These are phyloP conservation scores for Gymnoscopelus microlampas DNA, from an alignment of 2,797 vertebrate species.

Conservation along the genomic window DNA sequence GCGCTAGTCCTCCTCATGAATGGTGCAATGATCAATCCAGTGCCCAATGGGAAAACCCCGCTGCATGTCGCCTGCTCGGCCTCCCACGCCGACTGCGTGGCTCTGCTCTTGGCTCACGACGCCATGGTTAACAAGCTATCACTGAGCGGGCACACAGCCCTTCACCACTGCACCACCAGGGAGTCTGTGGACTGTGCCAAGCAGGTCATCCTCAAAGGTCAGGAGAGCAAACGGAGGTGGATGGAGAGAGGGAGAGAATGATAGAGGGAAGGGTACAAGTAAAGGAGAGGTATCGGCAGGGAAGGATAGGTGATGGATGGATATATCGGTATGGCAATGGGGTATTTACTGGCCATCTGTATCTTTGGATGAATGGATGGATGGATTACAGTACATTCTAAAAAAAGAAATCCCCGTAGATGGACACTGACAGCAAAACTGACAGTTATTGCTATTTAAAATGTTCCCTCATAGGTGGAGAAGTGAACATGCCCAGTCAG, in stretches of 20 bases:
- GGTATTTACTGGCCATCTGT: no score
- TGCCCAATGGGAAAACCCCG: constrained; percentile 94
- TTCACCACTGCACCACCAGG: constrained; percentile 89
- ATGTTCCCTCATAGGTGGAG: constrained; percentile 80
- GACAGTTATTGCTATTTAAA: neutral
- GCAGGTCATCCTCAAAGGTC: constrained; percentile 90
- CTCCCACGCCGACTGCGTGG: constrained; percentile 85
- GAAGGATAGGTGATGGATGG: neutral
- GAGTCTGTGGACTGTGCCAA: constrained; percentile 89
- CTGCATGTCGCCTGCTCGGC: constrained; percentile 92
- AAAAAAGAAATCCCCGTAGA: no score
- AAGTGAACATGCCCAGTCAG: constrained; percentile 84
- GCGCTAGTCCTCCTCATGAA: constrained; percentile 86
- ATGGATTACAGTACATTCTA: no score
- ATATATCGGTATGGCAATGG: neutral
- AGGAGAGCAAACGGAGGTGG: neutral
- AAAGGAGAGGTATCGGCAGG: no score
- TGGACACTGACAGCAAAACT: neutral
- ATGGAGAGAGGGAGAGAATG: neutral
- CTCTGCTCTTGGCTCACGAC: constrained; percentile 85
- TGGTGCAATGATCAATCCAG: constrained; percentile 89
- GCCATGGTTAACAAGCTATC: constrained; percentile 89
- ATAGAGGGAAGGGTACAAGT: neutral
- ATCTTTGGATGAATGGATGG: no score
- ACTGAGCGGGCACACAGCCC: constrained; percentile 88